Evolutionary conservation across 2,113 vertebrate species (phyloP).

Genomic region (Felis chaus): DNA sequence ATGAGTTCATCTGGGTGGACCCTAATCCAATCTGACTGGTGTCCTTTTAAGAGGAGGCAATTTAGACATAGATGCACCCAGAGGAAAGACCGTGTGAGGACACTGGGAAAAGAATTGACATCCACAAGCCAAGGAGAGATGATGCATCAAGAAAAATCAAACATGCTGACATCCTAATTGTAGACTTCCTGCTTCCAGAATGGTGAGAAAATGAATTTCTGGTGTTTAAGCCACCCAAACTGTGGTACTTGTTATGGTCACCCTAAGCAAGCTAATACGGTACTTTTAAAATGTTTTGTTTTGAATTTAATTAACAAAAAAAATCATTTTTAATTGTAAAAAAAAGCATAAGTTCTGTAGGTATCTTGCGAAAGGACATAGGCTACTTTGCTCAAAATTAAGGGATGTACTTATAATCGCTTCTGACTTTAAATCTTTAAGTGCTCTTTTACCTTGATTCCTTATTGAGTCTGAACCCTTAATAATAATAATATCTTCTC

Average conservation of each 20-base stretch:
- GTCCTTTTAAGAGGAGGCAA: not conserved
- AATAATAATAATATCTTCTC: not conserved
- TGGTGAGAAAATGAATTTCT: not conserved
- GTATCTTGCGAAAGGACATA: not conserved
- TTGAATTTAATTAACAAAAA: not conserved
- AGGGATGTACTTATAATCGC: not conserved
- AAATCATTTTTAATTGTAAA: not conserved
- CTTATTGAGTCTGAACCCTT: not conserved
- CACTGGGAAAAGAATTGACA: not conserved
- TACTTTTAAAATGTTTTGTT: not conserved
- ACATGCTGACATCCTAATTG: not conserved
- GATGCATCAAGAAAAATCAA: not conserved
- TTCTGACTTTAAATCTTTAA: not conserved
- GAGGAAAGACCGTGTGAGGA: not conserved
- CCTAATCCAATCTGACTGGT: not conserved
- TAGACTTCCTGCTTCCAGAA: not conserved
- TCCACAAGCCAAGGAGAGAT: not conserved
- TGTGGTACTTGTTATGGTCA: not conserved
- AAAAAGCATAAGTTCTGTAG: not conserved
- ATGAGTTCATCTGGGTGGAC: not conserved
- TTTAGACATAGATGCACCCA: not conserved
- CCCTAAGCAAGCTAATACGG: not conserved
- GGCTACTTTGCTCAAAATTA: not conserved
- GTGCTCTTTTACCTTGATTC: not conserved
- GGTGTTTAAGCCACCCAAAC: not conserved